Conservation (phyloP, 2,113 vertebrate species). For the Oceanodroma tethys region DNA sequence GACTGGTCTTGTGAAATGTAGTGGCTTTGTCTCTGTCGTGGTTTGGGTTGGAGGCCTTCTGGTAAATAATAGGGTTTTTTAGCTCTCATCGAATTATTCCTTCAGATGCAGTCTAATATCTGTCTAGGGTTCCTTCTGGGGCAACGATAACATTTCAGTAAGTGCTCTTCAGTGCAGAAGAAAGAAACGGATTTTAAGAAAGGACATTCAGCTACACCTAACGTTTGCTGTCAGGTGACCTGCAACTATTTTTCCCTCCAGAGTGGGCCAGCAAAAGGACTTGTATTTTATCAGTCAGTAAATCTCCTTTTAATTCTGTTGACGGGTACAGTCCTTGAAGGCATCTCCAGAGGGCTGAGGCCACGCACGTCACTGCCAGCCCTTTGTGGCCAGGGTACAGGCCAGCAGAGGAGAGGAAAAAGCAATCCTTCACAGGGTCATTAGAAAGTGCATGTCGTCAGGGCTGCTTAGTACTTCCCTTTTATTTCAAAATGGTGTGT, state of each 20-base stretch:
- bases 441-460: rapidly evolving
- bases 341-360: neutral
- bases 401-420: neutral
- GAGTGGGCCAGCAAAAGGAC: neutral
- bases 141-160: neutral
- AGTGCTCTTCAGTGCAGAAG: neutral
- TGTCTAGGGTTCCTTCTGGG: neutral
- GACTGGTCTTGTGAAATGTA: slow-evolving; percentile 33
- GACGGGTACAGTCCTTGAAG: neutral
- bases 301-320: neutral
- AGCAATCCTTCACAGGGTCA: neutral
- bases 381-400: neutral
- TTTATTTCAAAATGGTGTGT: neutral
- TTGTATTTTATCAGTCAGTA: neutral
- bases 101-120: neutral
- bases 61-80: neutral
- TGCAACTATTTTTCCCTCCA: neutral
- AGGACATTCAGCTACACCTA: neutral
- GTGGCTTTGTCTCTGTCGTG: slow-evolving; percentile 20
- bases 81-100: neutral
- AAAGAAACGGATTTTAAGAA: neutral
- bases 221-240: neutral
- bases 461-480: neutral
- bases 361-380: neutral
- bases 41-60: slow-evolving; percentile 6